Conservation (phyloP, 2,797 vertebrate species). For the Coilia nasus region DNA sequence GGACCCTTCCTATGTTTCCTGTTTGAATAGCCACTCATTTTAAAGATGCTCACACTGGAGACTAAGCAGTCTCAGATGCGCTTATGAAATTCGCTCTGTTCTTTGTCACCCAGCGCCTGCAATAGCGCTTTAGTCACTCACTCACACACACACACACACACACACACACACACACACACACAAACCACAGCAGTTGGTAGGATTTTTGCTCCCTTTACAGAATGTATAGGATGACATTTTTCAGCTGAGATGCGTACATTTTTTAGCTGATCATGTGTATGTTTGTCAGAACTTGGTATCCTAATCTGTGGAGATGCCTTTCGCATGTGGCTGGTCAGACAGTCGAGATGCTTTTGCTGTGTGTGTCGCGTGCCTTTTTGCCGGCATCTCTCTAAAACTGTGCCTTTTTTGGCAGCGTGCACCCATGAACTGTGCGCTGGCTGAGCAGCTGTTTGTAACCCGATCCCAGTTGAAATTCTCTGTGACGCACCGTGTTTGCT, state of each 20-base stretch:
- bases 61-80: neutral
- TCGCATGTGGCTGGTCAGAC: neutral
- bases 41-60: neutral
- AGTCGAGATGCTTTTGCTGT: neutral
- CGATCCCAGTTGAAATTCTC: constrained; percentile 23
- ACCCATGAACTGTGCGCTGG: constrained; percentile 16
- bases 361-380: neutral
- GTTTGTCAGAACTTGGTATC: neutral
- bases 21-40: constrained; percentile 1
- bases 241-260: neutral
- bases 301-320: neutral
- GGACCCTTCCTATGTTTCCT: neutral
- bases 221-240: constrained; percentile 8
- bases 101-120: neutral
- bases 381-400: constrained; percentile 18
- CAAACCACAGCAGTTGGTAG: neutral
- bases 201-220: neutral
- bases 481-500: constrained; percentile 26
- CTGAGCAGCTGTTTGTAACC: constrained; percentile 43
- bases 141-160: neutral
- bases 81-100: constrained; percentile 7
- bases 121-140: neutral
- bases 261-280: constrained; percentile 2
- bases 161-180: neutral
- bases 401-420: constrained; percentile 20